Base-by-base conservation (phyloP, 92 coral and sea anemone species). In the Galaxea fascicularis region DNA sequence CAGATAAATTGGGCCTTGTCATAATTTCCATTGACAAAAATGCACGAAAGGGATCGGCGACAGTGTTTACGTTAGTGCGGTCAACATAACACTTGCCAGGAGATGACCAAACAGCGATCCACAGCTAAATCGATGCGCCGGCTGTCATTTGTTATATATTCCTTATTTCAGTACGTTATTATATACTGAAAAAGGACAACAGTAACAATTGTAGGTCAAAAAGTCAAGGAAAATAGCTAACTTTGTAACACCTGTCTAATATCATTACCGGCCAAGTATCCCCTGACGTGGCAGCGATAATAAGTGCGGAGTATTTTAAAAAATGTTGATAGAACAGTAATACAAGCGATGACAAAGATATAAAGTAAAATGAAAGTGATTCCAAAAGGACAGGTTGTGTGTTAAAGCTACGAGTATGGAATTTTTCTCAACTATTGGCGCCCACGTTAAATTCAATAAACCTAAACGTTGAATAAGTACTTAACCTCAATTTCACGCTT, bases 281-380 rank as follows among this genome's bases (percentile, higher is more conserved):
- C 45, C 11, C 22, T 21, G 8, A 27, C 75, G 64, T 79, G 84
- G 30, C 56, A 52, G 69, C 71, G 39, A 27, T 57, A 35, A 62
- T 39, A 29, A 29, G 15, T 12, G 73, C 26, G 28, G 18, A 65
- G 26, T 15, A n/a, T 24, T 25, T 20, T 20, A 14, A 22, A 29
- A 11, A 4, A 41, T 49, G 84, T 22, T 62, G 24, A 35, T 35
- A 2, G 41, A 35, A 35, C 41, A 35, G 6, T 35, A 6, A 59
- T 56, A 11, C 3, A 60, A 63, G 84, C 63, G 46, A 52, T 66
- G 75, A 66, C 84, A 66, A 54, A 66, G 65, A 66, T 52, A 46
- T 51, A 1, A 15, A 49, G 26, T 25, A 79, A 31, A 39, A 66
- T 66, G 75, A 64, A 66, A 79, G 53, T 52, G 84, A 51, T 67